A percentile compares a stretch with the other conserved stretches of the same genome.
phyloP scores from a whole-genome alignment of 2,797 vertebrate genomes.

The Sebastolobus alascanus region DNA sequence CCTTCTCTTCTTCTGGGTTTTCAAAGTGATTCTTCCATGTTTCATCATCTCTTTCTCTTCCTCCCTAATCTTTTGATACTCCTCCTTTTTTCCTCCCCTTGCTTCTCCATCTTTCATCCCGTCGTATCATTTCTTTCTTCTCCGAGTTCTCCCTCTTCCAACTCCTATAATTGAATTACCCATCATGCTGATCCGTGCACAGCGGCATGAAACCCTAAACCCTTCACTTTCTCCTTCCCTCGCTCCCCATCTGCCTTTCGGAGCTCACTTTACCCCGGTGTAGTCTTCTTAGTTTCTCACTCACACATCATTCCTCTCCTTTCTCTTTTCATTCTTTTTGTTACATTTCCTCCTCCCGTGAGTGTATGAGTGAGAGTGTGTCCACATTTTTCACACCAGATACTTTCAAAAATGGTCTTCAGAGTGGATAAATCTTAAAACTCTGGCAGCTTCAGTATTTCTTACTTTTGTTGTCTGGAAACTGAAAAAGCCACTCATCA shows the following conservation, averaged over 20 bases:
- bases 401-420: background rate
- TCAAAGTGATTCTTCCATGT: background rate
- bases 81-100: background rate
- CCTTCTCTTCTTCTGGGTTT: background rate
- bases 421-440: background rate
- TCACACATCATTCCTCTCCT: background rate
- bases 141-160: conserved; percentile 2
- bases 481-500: background rate
- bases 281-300: background rate
- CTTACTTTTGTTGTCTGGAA: background rate
- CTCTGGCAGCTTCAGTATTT: background rate
- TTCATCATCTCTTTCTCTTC: conserved; percentile 9
- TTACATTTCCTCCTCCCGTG: too few species aligned
- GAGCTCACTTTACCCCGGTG: conserved; percentile 5
- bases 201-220: conserved; percentile 50
- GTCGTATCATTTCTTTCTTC: background rate
- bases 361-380: background rate
- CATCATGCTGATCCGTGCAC: conserved; percentile 27
- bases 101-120: conserved; percentile 12
- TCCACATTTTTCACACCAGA: background rate
- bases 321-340: background rate
- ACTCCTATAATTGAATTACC: conserved; percentile 51
- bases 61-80: conserved; percentile 4
- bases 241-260: conserved; percentile 10
- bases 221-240: conserved; percentile 9